These are phyloP conservation scores for Talpa occidentalis DNA, from an alignment of 2,113 vertebrate genomes.

Conservation along the genomic window DNA sequence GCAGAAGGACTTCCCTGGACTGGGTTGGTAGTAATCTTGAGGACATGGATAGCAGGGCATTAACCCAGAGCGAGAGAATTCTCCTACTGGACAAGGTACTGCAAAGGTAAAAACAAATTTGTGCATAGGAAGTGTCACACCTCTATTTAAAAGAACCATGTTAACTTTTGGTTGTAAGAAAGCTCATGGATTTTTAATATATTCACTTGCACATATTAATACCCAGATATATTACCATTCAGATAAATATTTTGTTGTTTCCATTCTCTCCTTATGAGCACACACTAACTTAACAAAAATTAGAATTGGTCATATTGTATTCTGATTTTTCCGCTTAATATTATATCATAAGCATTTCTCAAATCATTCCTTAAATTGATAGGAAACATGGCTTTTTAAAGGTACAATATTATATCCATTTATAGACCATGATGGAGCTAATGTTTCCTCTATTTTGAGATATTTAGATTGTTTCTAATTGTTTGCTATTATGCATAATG, in stretches of 20 bases:
- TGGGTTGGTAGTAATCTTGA: constrained; percentile 97
- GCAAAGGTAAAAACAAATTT: constrained; percentile 65
- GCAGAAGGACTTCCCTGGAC: constrained; percentile 95
- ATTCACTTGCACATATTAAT: not conserved
- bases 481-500: constrained; percentile 4
- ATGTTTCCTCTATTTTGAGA: not conserved
- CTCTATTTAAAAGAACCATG: not conserved
- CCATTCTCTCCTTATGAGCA: not conserved
- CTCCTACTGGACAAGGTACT: constrained; percentile 95
- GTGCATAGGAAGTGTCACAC: not conserved
- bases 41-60: constrained; percentile 96
- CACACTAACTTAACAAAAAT: not conserved
- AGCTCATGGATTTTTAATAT: not conserved
- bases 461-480: not conserved
- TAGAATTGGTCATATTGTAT: not conserved
- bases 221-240: not conserved
- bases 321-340: constrained; percentile 28
- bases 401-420: not conserved
- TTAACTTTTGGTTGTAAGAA: not conserved
- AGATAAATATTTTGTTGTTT: not conserved
- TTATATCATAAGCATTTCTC: not conserved
- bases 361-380: not conserved
- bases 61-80: constrained; percentile 97
- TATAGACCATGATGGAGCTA: not conserved
- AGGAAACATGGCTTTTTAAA: not conserved